These are phyloP conservation scores for Bradynema listronoti DNA, from an alignment of 1,140 invertebrate species.

Conservation along the genomic window DNA sequence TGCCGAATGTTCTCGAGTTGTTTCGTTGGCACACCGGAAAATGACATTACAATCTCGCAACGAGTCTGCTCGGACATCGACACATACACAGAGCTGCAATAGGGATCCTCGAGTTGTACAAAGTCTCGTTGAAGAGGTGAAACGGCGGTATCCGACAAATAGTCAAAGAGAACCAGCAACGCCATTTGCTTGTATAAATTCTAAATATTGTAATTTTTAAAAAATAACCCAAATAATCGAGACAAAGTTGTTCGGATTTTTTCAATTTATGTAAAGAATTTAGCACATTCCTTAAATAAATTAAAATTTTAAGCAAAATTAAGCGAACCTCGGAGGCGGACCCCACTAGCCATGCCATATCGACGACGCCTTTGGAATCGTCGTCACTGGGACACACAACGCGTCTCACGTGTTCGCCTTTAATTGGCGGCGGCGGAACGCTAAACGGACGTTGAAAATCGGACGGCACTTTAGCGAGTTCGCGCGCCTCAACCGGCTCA, in stretches of 20 bases:
- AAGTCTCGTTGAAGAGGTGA: slow-evolving; percentile 76
- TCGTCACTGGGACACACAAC: slow-evolving; percentile 74
- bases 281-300: not conserved
- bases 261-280: slow-evolving; percentile 2
- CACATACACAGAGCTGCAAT: slow-evolving; percentile 68
- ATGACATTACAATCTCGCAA: slow-evolving; percentile 67
- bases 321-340: slow-evolving; percentile 50
- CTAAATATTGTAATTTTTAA: slow-evolving; percentile 62
- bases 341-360: slow-evolving; percentile 76
- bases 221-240: slow-evolving; percentile 59
- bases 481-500: slow-evolving; percentile 62
- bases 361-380: slow-evolving; percentile 74
- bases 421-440: slow-evolving; percentile 65
- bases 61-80: slow-evolving; percentile 25
- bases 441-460: slow-evolving; percentile 53
- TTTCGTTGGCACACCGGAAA: slow-evolving; percentile 70
- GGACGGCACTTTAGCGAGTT: slow-evolving; percentile 65
- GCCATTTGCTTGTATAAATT: slow-evolving; percentile 20
- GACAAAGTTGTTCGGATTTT: too few relatives aligned
- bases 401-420: slow-evolving; percentile 58
- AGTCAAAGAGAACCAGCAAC: slow-evolving; percentile 18
- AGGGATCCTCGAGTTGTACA: slow-evolving; percentile 74
- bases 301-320: slow-evolving; percentile 1
- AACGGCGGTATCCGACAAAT: slow-evolving; percentile 74
- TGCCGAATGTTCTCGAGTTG: slow-evolving; percentile 67